Evolutionary conservation across 2,113 vertebrate genomes (phyloP), one percentile per base, ranked within the genome.

Genomic region (Fulica atra): DNA sequence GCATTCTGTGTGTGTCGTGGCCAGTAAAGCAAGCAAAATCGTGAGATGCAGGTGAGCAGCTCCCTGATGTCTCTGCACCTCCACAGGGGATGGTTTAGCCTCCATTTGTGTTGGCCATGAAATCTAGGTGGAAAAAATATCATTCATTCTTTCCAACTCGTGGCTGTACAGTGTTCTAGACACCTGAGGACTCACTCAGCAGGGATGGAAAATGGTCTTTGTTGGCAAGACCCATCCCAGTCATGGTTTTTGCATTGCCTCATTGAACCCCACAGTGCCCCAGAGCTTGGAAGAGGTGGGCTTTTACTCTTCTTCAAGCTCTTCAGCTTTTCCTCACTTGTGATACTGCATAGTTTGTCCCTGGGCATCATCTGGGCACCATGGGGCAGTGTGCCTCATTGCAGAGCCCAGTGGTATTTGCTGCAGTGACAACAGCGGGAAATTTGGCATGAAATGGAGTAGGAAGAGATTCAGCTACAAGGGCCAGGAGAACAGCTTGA

Each of bases 401-500:
- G 80, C 60, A 78, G 29, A 68, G 7, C 24, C 25, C 1, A 3
- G 35, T 66, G 24, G 35, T 36, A 69, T 78, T 77, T 71, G 18
- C 60, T 89, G 23, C 29, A 31, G 38, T 89, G 50, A 61, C 44
- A 76, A 89, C 60, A 16, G 44, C 17, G 71, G 44, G 48, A 81
- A 68, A 81, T 76, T 64, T 81, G 44, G 35, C 36, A 4, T 85
- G 66, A 29, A 19, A 9, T 60, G 44, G 25, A 89, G 29, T 28
- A 81, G 86, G 46, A 86, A 93, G 61, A 82, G 33, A 33, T 59
- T 16, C 2, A 4, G 16, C 46, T 93, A 60, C 1, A 0, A 81
- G 20, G 57, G 90, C 69, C 82, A 91, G 74, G 88, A 42, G 18
- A 86, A 48, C 92, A 88, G 88, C 79, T 70, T 95, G 89, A 81